phyloP scores from a whole-genome alignment of 2,888 invertebrate species.

The Spodoptera littoralis region DNA sequence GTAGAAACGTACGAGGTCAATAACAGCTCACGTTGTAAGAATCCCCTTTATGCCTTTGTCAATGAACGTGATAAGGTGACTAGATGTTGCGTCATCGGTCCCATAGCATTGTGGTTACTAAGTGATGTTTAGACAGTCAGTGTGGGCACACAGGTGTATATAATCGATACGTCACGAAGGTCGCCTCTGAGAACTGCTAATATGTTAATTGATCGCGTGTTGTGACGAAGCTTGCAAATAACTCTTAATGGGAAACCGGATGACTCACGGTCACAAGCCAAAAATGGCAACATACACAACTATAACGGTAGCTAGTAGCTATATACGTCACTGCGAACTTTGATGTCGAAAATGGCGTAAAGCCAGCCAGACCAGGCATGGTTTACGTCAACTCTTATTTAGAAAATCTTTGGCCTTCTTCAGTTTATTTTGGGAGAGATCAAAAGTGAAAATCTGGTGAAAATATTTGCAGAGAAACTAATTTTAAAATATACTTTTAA shows the following conservation, averaged over 20 bases:
- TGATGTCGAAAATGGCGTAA: slow-evolving; percentile 24
- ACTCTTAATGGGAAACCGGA: slow-evolving; percentile 13
- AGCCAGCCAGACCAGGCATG: slow-evolving; percentile 28
- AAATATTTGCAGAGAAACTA: slow-evolving; percentile 3
- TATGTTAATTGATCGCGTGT: slow-evolving; percentile 29
- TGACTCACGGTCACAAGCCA: slow-evolving; percentile 27
- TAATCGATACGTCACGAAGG: slow-evolving; percentile 33
- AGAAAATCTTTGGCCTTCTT: slow-evolving; percentile 1
- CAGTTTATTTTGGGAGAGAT: slow-evolving; percentile 21
- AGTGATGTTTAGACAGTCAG: slow-evolving; percentile 1
- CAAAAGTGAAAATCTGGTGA: slow-evolving; percentile 1
- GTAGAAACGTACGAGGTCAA: neutral
- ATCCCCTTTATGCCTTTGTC: neutral
- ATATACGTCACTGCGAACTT: slow-evolving; percentile 5
- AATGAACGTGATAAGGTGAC: slow-evolving; percentile 15
- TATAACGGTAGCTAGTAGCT: neutral
- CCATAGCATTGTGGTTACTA: slow-evolving; percentile 4
- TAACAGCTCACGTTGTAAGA: neutral
- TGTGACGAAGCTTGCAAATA: slow-evolving; percentile 25
- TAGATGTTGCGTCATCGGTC: slow-evolving; percentile 26
- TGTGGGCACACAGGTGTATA: neutral
- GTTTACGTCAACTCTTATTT: slow-evolving; percentile 8
- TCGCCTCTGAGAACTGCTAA: slow-evolving; percentile 16
- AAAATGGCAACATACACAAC: neutral
- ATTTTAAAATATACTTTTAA: slow-evolving; percentile 9